Evolutionary conservation across 1,140 invertebrate genomes (phyloP), one percentile per base, ranked within the genome.

Genomic region (Platyscapa corneri): DNA sequence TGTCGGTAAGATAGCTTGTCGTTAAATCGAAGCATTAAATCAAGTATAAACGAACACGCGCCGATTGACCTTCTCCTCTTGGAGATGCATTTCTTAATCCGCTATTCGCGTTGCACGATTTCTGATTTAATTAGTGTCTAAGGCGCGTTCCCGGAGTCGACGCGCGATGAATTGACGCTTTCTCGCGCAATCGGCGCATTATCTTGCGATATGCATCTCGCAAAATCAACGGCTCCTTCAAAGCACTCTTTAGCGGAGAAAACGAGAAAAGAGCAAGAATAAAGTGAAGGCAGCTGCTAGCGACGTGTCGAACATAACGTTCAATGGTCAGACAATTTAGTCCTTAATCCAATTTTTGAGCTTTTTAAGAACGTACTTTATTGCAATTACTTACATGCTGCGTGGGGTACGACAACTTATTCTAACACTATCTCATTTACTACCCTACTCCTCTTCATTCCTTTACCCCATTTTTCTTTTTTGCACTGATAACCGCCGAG

Each of bases 11-110:
- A 60, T 56, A 39, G n/a, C 72, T 77, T 82, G 78, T 82, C 79
- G 70, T 70, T 86, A 67, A 77, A 86, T 86, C 84, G 84, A 67
- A 67, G 75, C 74, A 64, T 82, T 86, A 82, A 86, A 82, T 86
- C 84, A 82, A 82, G 70, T 37, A 23, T 56, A 70, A 82, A 42
- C 60, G 16, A 83, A 83, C 53, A 83, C 56, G 53, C 82, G 46
- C 46, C 70, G 72, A 84, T 67, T 78, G 74, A 67, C 56, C 82
- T 84, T 78, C 60, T 67, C 72, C 34, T 46, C 42, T n/a, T 49
- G n/a, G 27, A 46, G 53, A 76, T 81, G 70, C 78, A 81, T 79
- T 74, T 77, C 79, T 82, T 53, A 75, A 85, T 85, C 37, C n/a
- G 37, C n/a, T 64, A 46, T 8, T 6, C 1, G 72, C 27, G 7